phyloP scores from a whole-genome alignment of 2,888 invertebrate species.

The Patella caerulea region DNA sequence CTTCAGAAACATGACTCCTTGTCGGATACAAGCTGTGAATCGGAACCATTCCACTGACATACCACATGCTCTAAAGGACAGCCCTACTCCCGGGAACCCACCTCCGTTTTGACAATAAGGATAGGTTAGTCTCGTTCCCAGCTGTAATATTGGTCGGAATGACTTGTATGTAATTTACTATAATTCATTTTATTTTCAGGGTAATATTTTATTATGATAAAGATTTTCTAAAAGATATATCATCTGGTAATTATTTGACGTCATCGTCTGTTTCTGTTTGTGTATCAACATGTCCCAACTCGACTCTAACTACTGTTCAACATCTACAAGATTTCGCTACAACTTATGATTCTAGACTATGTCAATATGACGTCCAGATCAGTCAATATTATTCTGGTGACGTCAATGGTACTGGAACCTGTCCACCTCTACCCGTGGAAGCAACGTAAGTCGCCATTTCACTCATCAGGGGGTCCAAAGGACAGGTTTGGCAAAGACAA shows the following conservation, averaged over 20 bases:
- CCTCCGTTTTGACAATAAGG: too few relatives aligned
- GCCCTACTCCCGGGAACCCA: too few relatives aligned
- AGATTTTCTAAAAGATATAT: slow-evolving; percentile 38
- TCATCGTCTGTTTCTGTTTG: slow-evolving; percentile 87
- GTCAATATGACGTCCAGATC: slow-evolving; percentile 75
- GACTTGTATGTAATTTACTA: too few relatives aligned
- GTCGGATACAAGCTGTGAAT: too few relatives aligned
- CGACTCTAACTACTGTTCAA: slow-evolving; percentile 76
- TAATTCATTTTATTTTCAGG: slow-evolving; percentile 34
- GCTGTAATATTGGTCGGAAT: too few relatives aligned
- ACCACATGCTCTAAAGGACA: too few relatives aligned
- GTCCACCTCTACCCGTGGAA: slow-evolving; percentile 84
- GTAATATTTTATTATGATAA: slow-evolving; percentile 51
- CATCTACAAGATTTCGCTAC: slow-evolving; percentile 83
- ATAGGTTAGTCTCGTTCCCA: too few relatives aligned
- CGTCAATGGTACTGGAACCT: slow-evolving; percentile 76
- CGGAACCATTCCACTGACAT: too few relatives aligned
- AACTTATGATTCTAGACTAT: slow-evolving; percentile 82
- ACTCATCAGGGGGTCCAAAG: too few relatives aligned
- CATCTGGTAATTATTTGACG: slow-evolving; percentile 29
- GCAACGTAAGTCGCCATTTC: slow-evolving; percentile 75
- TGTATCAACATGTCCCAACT: slow-evolving; percentile 87
- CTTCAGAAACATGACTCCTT: too few relatives aligned
- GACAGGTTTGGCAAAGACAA: too few relatives aligned
- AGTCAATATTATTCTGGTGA: slow-evolving; percentile 41